Base-by-base conservation (phyloP, 1,140 invertebrate genomes). In the Oreohelix idahoensis region DNA sequence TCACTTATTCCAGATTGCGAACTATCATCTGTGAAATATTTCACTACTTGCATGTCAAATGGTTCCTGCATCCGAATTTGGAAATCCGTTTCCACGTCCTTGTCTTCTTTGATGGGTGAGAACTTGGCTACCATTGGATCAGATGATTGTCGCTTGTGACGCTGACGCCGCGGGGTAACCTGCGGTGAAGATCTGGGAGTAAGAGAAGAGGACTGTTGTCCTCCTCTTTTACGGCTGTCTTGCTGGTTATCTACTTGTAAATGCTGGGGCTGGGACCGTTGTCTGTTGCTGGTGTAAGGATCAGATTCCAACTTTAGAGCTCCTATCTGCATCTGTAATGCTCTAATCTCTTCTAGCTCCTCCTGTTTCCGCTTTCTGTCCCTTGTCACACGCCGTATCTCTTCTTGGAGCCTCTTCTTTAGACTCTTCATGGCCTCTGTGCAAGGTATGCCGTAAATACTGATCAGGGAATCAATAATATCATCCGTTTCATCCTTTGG, bases 81-180 rank as follows among this genome's bases (percentile, higher is more conserved):
- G 51, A 91, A 88, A 87, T 92, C 91, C 42, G 89, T 89, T 85
- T 94, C 93, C 85, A 93, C 91, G 84, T 93, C 92, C 86, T 92
- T 92, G 86, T 93, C 93, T 83, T 94, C 94, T 87, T 94, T 93
- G 63, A 94, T 94, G 36, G 94, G 94, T 35, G 94, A 94, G 87
- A 94, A 94, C 79, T 91, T 91, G 10, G 91, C 88, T 51, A 92
- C 87, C 88, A 92, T 90, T 13, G 91, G 91, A 85, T 92, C 92
- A n/a, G 90, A 91, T 2, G 91, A 90, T 79, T 92, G 91, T 26
- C 91, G 84, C 49, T 89, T 90, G 79, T 90, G 90, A 45, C 94
- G 75, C 36, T 88, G 86, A 66, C 91, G 86, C 39, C 91, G 84
- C n/a, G 90, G 91, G n/a, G 90, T 88, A 58, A 90, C 88, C 82